Base-by-base conservation (phyloP, 1,140 invertebrate genomes). In the Neomicropteryx cornuta region DNA sequence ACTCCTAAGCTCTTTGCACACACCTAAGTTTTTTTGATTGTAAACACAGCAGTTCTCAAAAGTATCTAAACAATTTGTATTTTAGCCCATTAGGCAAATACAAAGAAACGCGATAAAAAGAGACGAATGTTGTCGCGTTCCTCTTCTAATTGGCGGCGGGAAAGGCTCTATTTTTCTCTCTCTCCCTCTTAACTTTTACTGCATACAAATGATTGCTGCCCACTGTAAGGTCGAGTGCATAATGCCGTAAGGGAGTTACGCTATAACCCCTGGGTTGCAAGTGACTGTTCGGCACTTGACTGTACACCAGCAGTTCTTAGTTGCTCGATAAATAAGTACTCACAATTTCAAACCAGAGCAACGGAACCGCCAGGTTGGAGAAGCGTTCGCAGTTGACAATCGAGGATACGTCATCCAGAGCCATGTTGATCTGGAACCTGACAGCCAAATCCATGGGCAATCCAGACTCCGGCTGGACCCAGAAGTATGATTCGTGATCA, bases 321-420 rank as follows among this genome's bases (percentile, higher is more conserved):
- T 17, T 31, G 5, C 13, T 13, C 17, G 8, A 24, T 2, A 33
- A 29, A 6, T 36, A 10, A 11, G 39, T 47, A 58, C 82, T 81
- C 73, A 88, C 84, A 50, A 86, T 83, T 71, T 87, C 84, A 44
- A 83, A 84, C 83, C 84, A 87, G 1, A 88, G 60, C 45, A 88
- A 56, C 0, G 85, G 85, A 1, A 86, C 49, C 1, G 80, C 72
- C 43, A 83, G 60, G 48, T 86, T 61, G 13, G 73, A 65, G 44
- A 87, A 87, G 45, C 53, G 61, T 4, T 71, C 71, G 0, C 72
- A 66, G 36, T 77, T 66, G 0, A 68, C 68, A 40, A 84, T 81
- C 5, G 51, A 49, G 2, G 62, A 65, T 3, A 87, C 62, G 52
- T 83, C 72, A 22, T 73, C 74, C 1, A 86, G 56, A 1, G 77